phyloP scores from a whole-genome alignment of 2,888 invertebrate genomes.

The Halictus quadricinctus region DNA sequence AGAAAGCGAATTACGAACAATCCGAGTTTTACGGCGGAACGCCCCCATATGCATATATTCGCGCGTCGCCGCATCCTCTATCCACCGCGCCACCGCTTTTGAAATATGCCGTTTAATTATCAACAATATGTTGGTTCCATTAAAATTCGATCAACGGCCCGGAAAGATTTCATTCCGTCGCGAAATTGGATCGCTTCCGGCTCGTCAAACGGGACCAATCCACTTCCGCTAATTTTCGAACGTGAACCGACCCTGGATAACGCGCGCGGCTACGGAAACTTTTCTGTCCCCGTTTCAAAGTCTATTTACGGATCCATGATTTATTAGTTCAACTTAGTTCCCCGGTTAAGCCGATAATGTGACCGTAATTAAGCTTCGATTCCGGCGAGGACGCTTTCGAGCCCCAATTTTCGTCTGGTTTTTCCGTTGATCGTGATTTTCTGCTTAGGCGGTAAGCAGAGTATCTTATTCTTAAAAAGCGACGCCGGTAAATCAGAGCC shows the following conservation, averaged over 20 bases:
- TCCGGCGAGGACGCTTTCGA: not conserved
- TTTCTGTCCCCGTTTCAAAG: not conserved
- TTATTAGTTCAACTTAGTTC: slow-evolving; percentile 1
- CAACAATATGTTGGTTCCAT: slow-evolving; percentile 2
- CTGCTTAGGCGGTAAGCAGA: not conserved
- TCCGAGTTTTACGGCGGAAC: not conserved
- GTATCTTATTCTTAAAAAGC: not conserved
- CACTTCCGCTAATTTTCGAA: slow-evolving; percentile 1
- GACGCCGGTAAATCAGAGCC: not conserved
- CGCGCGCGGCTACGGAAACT: not conserved
- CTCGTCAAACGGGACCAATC: not conserved
- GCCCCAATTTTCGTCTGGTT: not conserved
- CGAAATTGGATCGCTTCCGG: slow-evolving; percentile 26
- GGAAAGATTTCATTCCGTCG: slow-evolving; percentile 9
- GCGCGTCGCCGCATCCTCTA: not conserved
- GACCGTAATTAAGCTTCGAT: not conserved
- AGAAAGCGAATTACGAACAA: not conserved
- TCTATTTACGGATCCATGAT: slow-evolving; percentile 1
- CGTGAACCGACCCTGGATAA: not conserved
- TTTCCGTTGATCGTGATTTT: not conserved
- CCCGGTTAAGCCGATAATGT: not conserved
- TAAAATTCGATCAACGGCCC: slow-evolving; percentile 28
- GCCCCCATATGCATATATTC: not conserved
- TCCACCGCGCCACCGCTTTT: not conserved
- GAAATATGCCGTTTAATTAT: slow-evolving; percentile 25